These are phyloP conservation scores for Stenchaetothrips biformis DNA, from an alignment of 2,888 invertebrate species.

Conservation along the genomic window DNA sequence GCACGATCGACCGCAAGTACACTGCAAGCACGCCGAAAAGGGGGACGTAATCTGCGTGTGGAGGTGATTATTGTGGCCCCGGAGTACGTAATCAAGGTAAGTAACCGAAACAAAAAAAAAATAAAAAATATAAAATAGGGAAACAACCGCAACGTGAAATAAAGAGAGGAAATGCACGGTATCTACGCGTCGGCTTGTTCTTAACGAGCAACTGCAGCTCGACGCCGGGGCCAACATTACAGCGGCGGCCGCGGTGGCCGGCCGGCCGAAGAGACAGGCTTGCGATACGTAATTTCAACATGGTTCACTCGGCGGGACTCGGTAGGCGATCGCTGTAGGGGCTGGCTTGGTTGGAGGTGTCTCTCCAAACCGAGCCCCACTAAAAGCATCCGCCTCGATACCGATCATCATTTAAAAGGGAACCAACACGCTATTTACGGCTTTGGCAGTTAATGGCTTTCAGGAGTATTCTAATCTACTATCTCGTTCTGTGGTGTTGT, in stretches of 20 bases:
- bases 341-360: background rate
- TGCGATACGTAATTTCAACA: background rate
- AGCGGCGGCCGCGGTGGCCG: background rate
- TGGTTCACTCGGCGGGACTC: background rate
- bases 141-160: no score
- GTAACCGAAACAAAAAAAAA: no score
- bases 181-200: no score
- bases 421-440: background rate
- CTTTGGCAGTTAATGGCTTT: constrained; percentile 2
- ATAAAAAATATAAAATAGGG: no score
- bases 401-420: constrained; percentile 1
- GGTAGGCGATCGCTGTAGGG: background rate
- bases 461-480: background rate
- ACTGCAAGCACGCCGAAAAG: no score
- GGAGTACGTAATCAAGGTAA: no score
- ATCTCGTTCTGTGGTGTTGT: background rate
- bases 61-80: no score
- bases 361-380: background rate
- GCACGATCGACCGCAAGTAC: no score
- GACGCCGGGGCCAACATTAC: background rate
- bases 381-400: constrained; percentile 14
- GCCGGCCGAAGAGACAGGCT: background rate
- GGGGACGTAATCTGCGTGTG: no score
- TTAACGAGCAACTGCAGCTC: no score
- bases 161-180: no score